A percentile compares a stretch with the other conserved stretches of the same genome.
These are phyloP conservation scores for Cephus pulcher DNA, from an alignment of 2,888 invertebrate genomes.

Conservation along the genomic window DNA sequence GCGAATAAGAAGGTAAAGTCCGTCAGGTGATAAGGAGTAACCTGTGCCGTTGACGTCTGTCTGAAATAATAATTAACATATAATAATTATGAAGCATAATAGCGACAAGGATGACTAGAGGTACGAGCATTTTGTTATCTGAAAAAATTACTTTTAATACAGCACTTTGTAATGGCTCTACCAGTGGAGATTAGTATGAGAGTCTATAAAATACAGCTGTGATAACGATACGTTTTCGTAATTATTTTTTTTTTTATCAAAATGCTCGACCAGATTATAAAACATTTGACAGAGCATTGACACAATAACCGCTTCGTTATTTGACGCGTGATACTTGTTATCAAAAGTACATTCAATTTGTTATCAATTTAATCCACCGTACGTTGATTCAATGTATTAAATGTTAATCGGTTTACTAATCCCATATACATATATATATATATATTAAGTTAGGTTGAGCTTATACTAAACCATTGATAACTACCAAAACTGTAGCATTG, in stretches of 20 bases:
- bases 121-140: neutral
- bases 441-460: slow-evolving; percentile 7
- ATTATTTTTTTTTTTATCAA: neutral
- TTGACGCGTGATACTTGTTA: neutral
- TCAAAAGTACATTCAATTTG: neutral
- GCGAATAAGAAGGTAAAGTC: slow-evolving; percentile 53
- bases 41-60: slow-evolving; percentile 27
- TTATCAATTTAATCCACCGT: neutral
- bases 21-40: slow-evolving; percentile 53
- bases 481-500: slow-evolving; percentile 33
- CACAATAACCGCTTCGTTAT: neutral
- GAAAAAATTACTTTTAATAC: neutral
- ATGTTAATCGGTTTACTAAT: too few species aligned
- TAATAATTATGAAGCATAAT: neutral
- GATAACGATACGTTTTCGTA: neutral
- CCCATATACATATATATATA: too few species aligned
- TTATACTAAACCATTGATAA: slow-evolving; percentile 2
- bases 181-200: neutral
- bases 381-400: too few species aligned
- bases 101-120: neutral
- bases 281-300: neutral
- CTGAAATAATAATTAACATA: slow-evolving; percentile 19
- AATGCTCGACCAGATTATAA: neutral
- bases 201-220: neutral
- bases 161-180: neutral